phyloP scores from a whole-genome alignment of 2,113 vertebrate genomes.

The Halcyon malimbica region DNA sequence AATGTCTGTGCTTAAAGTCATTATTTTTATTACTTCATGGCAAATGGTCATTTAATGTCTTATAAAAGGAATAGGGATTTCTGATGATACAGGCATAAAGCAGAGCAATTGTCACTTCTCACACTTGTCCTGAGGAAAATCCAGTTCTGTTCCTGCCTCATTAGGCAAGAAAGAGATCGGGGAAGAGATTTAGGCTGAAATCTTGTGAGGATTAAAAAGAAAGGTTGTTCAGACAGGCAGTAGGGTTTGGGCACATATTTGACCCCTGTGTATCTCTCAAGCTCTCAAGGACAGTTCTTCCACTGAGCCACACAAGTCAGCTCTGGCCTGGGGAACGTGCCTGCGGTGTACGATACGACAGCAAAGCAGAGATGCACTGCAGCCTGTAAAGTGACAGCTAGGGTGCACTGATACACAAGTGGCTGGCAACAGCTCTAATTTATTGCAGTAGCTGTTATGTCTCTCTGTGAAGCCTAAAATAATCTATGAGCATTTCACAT shows the following conservation, averaged over 20 bases:
- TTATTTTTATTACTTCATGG: background rate
- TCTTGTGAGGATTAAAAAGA: background rate
- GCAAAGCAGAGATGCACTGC: background rate
- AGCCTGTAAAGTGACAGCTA: slow-evolving; percentile 51
- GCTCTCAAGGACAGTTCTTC: background rate
- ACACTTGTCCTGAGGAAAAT: background rate
- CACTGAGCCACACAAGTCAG: rapidly evolving
- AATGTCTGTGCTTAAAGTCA: background rate
- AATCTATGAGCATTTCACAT: slow-evolving; percentile 48
- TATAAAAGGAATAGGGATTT: background rate
- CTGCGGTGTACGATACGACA: rapidly evolving
- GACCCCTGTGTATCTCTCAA: rapidly evolving
- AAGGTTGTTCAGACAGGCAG: background rate
- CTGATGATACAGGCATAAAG: rapidly evolving
- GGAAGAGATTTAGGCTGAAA: background rate
- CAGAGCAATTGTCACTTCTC: background rate
- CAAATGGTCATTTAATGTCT: rapidly evolving
- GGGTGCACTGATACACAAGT: slow-evolving; percentile 60
- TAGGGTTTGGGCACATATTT: background rate
- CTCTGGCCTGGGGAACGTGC: background rate
- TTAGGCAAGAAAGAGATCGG: rapidly evolving
- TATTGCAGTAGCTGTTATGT: slow-evolving; percentile 29
- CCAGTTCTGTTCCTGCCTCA: background rate
- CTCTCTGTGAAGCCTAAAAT: slow-evolving; percentile 65
- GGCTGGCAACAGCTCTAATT: slow-evolving; percentile 55